Percentiles rank a stretch among this genome's conserved stretches.
phyloP scores from a whole-genome alignment of 2,113 vertebrate species.

The Ictidomys tridecemlineatus region DNA sequence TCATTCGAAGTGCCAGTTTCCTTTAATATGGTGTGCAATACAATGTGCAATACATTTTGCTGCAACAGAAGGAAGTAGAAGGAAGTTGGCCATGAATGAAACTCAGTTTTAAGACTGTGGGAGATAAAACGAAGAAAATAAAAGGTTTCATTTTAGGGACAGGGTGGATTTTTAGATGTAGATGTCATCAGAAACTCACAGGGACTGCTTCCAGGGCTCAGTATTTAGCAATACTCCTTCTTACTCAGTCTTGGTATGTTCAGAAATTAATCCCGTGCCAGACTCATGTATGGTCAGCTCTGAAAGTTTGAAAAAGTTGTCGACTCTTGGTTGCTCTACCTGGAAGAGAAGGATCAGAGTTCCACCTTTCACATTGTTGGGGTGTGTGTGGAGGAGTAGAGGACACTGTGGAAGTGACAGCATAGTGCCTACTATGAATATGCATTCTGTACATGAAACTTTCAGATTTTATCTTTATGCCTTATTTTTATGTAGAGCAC shows the following conservation, averaged over 20 bases:
- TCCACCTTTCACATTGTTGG: too few species aligned
- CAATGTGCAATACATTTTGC: not conserved
- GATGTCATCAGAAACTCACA: not conserved
- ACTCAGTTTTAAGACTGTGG: too few species aligned
- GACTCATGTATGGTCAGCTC: not conserved
- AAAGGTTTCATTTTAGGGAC: not conserved
- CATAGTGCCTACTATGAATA: fast-evolving
- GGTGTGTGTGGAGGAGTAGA: fast-evolving
- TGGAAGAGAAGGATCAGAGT: fast-evolving
- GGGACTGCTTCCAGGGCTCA: not conserved
- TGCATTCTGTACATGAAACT: fast-evolving
- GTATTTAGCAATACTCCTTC: fast-evolving
- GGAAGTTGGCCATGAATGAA: not conserved
- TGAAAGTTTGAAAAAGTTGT: fast-evolving
- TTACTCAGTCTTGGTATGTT: not conserved
- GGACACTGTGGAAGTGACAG: fast-evolving
- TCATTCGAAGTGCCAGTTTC: not conserved
- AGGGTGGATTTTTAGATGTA: not conserved
- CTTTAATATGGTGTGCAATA: not conserved
- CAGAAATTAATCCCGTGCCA: too few species aligned
- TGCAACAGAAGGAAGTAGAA: not conserved
- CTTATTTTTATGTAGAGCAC: fast-evolving
- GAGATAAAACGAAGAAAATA: not conserved
- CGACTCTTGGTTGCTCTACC: fast-evolving
- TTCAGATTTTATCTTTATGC: not conserved